phyloP scores from a whole-genome alignment of 2,888 invertebrate genomes.

The Lamellibrachia satsuma region DNA sequence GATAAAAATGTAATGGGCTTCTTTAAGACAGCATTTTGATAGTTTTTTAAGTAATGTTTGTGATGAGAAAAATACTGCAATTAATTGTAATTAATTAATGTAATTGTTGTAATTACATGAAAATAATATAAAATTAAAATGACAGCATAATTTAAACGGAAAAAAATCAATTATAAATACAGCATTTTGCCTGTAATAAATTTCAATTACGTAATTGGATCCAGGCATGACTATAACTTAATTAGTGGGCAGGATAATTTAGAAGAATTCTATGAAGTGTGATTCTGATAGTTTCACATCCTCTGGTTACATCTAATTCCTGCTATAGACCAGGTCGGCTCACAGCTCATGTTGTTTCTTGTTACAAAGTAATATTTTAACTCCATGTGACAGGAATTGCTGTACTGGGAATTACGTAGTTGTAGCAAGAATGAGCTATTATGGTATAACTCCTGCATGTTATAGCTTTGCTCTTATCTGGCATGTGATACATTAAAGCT shows the following conservation, averaged over 20 bases:
- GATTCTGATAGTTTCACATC: too few species aligned
- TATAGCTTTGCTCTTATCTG: background rate
- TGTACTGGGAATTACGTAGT: background rate
- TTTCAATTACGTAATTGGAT: too few species aligned
- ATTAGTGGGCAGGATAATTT: too few species aligned
- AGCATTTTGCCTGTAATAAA: background rate
- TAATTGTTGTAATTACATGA: too few species aligned
- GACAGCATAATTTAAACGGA: background rate
- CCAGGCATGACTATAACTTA: too few species aligned
- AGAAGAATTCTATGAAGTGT: too few species aligned
- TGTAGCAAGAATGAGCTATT: background rate
- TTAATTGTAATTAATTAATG: too few species aligned
- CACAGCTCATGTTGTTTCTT: background rate
- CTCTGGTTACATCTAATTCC: background rate
- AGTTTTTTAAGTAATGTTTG: too few species aligned
- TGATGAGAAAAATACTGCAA: too few species aligned
- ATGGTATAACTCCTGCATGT: background rate
- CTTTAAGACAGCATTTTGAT: too few species aligned
- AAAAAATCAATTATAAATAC: background rate
- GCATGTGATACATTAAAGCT: too few species aligned
- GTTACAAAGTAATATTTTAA: background rate
- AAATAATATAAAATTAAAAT: background rate
- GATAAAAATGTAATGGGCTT: too few species aligned
- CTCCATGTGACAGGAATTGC: background rate
- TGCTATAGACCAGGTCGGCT: background rate